These are phyloP conservation scores for Pristionchus mayeri DNA, from an alignment of 2,888 invertebrate species.

Conservation along the genomic window DNA sequence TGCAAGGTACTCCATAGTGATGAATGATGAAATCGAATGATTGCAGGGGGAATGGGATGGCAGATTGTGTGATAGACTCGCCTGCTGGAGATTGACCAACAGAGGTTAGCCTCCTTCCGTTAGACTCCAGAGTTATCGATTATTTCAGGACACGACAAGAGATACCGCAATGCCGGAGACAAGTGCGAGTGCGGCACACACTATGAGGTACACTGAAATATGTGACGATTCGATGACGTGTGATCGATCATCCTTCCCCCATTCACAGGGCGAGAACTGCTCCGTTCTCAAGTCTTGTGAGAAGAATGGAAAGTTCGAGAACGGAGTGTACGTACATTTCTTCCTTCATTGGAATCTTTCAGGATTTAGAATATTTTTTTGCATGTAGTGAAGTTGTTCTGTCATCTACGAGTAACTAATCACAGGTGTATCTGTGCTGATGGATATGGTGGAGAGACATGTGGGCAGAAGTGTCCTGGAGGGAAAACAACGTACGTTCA, in stretches of 20 bases:
- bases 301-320: conserved; percentile 66
- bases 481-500: conserved; percentile 69
- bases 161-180: conserved; percentile 57
- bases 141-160: conserved; percentile 49
- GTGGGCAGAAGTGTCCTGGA: conserved; percentile 68
- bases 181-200: conserved; percentile 22
- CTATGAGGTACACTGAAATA: background rate
- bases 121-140: background rate
- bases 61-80: conserved; percentile 70
- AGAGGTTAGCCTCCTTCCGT: conserved; percentile 52
- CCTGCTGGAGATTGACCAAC: conserved; percentile 72
- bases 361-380: background rate
- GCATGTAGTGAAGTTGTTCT: background rate
- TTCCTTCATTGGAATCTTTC: background rate
- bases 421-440: conserved; percentile 69
- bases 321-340: conserved; percentile 54
- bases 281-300: conserved; percentile 58
- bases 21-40: background rate
- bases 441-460: conserved; percentile 71
- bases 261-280: conserved; percentile 67
- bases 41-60: conserved; percentile 73
- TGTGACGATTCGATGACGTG: background rate
- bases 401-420: background rate
- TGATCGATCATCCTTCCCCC: conserved; percentile 44
- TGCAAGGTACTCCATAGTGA: conserved; percentile 57